These are phyloP conservation scores for Cranoglanis bouderius DNA, from an alignment of 2,113 vertebrate species.

Conservation along the genomic window DNA sequence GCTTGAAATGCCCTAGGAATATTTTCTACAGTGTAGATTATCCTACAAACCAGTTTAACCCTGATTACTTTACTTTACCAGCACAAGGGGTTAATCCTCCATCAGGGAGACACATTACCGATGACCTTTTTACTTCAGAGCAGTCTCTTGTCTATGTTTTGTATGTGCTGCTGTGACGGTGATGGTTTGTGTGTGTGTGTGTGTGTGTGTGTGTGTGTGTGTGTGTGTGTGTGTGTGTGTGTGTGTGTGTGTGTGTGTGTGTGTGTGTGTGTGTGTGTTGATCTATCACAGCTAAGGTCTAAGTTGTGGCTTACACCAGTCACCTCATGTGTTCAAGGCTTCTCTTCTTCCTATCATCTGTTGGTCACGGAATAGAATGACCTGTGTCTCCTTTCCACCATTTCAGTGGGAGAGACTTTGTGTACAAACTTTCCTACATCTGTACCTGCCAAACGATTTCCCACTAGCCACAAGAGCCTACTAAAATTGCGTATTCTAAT, in stretches of 20 bases:
- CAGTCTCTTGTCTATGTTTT: neutral
- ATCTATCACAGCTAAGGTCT: constrained; percentile 28
- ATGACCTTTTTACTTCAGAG: constrained; percentile 18
- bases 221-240: constrained; percentile 17
- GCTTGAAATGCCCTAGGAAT: no score
- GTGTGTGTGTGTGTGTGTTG: constrained; percentile 11
- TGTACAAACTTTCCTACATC: constrained; percentile 5
- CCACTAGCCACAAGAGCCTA: neutral
- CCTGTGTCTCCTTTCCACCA: constrained; percentile 21
- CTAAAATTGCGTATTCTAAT: neutral
- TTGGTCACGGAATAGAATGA: constrained; percentile 17
- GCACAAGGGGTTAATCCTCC: neutral
- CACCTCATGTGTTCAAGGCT: constrained; percentile 24
- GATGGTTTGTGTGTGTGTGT: neutral
- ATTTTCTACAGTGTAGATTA: neutral
- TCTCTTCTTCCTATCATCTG: constrained; percentile 6
- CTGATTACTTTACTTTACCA: neutral
- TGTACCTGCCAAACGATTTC: neutral
- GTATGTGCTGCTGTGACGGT: neutral
- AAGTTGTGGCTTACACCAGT: neutral
- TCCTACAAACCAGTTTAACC: no score
- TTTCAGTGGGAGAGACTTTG: constrained; percentile 10
- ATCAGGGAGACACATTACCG: no score
- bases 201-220: constrained; percentile 2
- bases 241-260: constrained; percentile 9